Evolutionary conservation across 1,140 invertebrate species (phyloP).

Genomic region (Heliconius himera): DNA sequence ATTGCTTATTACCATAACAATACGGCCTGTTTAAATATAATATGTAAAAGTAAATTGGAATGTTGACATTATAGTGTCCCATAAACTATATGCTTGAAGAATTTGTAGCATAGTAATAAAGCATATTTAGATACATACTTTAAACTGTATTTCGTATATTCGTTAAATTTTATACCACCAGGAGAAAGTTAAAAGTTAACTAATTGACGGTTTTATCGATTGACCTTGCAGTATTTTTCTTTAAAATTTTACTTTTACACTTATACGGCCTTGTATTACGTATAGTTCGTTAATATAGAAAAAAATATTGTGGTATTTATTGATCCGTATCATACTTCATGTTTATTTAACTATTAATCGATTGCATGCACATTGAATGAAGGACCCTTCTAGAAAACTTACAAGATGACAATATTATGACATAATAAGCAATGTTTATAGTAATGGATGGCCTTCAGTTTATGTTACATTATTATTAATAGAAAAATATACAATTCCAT

Average conservation of each 20-base stretch:
- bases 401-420: slow-evolving; percentile 5
- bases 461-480: slow-evolving; percentile 16
- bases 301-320: background rate
- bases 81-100: background rate
- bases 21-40: slow-evolving; percentile 11
- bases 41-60: slow-evolving; percentile 8
- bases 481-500: slow-evolving; percentile 29
- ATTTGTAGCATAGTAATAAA: background rate
- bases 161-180: background rate
- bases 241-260: background rate
- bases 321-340: background rate
- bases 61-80: background rate
- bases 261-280: background rate
- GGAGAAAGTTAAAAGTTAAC: background rate
- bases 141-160: background rate
- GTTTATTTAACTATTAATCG: slow-evolving; percentile 4
- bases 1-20: slow-evolving; percentile 31
- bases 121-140: background rate
- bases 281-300: background rate
- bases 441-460: slow-evolving; percentile 10
- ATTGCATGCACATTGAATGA: background rate
- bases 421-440: slow-evolving; percentile 16
- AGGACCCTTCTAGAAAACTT: slow-evolving; percentile 3
- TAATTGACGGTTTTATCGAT: background rate
- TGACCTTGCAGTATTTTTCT: background rate